A percentile compares a stretch with the other conserved stretches of the same genome.
These are phyloP conservation scores for Scomber colias DNA, from an alignment of 2,113 vertebrate genomes.

Conservation along the genomic window DNA sequence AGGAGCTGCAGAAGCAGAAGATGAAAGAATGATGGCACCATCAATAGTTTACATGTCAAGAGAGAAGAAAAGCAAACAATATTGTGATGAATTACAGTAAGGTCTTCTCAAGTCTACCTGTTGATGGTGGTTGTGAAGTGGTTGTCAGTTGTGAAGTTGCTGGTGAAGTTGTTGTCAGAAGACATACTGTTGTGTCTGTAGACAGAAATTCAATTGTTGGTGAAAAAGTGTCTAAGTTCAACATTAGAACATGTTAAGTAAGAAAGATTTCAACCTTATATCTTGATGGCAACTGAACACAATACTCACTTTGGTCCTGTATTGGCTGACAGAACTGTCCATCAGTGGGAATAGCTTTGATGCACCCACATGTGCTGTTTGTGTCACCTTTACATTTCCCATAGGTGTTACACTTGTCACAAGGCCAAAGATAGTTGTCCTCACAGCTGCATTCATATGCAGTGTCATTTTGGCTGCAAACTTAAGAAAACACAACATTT, in stretches of 20 bases:
- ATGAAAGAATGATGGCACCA: background rate
- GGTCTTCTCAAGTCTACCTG: constrained; percentile 16
- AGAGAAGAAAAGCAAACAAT: background rate
- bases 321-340: constrained; percentile 42
- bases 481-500: constrained; percentile 20
- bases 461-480: constrained; percentile 29
- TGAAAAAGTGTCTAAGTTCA: no score
- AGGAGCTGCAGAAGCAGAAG: constrained; percentile 3
- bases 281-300: no score
- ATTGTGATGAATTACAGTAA: background rate
- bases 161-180: background rate
- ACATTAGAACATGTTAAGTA: no score
- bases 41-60: background rate
- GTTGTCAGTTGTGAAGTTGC: no score
- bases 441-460: constrained; percentile 61
- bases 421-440: constrained; percentile 46
- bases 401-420: constrained; percentile 56
- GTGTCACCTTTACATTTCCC: constrained; percentile 42
- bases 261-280: no score
- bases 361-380: constrained; percentile 53
- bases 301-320: constrained; percentile 23
- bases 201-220: background rate
- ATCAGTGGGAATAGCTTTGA: constrained; percentile 43
- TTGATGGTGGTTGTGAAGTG: constrained; percentile 1
- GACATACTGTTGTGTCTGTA: constrained; percentile 43